Conservation (phyloP, 1,140 invertebrate genomes). For the Brachystomella parvula region DNA sequence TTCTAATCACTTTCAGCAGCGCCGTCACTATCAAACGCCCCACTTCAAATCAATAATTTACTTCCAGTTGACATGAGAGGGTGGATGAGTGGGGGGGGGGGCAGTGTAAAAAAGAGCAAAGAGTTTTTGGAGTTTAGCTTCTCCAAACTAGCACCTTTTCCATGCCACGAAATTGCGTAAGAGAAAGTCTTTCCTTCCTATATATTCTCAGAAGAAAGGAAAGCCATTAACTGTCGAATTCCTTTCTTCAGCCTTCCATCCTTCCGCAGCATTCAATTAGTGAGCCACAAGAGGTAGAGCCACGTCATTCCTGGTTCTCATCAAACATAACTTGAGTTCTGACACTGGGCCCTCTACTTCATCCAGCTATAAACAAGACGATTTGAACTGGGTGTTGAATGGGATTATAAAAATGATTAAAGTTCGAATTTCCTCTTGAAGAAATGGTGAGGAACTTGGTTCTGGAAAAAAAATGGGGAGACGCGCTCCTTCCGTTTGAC, state of each 20-base stretch:
- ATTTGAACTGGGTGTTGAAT: too few relatives aligned
- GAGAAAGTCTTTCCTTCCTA: neutral
- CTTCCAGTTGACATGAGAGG: neutral
- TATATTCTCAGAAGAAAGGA: neutral
- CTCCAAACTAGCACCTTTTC: neutral
- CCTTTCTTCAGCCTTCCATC: neutral
- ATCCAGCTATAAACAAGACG: too few relatives aligned
- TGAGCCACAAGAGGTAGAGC: neutral
- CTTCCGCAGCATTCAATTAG: slow-evolving; percentile 9
- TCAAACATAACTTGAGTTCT: too few relatives aligned
- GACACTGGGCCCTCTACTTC: too few relatives aligned
- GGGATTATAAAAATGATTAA: too few relatives aligned
- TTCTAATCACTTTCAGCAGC: too few relatives aligned
- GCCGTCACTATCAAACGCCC: too few relatives aligned
- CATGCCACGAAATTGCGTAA: neutral
- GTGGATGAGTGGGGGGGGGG: neutral
- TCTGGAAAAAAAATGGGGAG: too few relatives aligned
- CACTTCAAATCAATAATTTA: neutral
- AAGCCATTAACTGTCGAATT: neutral
- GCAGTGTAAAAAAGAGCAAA: neutral
- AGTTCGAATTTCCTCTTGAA: too few relatives aligned
- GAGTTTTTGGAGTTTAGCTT: neutral
- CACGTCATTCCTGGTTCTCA: too few relatives aligned
- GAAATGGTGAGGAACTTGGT: too few relatives aligned
- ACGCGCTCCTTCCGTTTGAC: too few relatives aligned